These are phyloP conservation scores for Eurystomus glaucurus DNA, from an alignment of 2,797 vertebrate species.

Conservation along the genomic window DNA sequence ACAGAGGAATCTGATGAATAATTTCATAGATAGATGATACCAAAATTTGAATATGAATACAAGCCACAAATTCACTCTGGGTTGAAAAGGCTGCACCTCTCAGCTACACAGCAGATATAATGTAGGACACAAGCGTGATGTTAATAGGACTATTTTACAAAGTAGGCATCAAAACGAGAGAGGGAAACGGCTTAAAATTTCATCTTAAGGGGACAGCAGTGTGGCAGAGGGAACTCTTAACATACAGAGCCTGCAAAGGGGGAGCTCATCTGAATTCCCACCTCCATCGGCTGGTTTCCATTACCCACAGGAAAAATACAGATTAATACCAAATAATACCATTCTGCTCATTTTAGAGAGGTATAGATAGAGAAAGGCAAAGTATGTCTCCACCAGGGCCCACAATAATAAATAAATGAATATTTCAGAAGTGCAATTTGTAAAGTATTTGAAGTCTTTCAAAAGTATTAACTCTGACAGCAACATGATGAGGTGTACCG, in stretches of 20 bases:
- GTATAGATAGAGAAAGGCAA: neutral
- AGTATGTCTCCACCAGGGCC: neutral
- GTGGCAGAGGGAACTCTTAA: neutral
- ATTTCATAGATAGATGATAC: constrained; percentile 57
- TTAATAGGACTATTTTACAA: constrained; percentile 22
- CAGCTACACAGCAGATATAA: neutral
- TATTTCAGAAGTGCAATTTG: neutral
- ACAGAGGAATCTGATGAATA: neutral
- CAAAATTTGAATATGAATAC: constrained; percentile 73
- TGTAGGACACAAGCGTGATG: neutral
- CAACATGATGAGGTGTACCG: neutral
- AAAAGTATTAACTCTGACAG: neutral
- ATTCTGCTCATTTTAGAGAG: neutral
- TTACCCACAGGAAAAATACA: neutral
- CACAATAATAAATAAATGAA: neutral
- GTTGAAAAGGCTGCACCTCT: constrained; percentile 28
- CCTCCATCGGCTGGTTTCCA: neutral
- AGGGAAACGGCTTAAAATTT: neutral
- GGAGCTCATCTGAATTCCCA: neutral
- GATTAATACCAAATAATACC: neutral
- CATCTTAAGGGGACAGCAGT: neutral
- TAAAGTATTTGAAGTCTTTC: neutral
- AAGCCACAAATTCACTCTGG: neutral
- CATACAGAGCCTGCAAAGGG: neutral
- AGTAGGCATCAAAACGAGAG: neutral